These are phyloP conservation scores for Hyles lineata DNA, from an alignment of 2,888 invertebrate species.

Conservation along the genomic window DNA sequence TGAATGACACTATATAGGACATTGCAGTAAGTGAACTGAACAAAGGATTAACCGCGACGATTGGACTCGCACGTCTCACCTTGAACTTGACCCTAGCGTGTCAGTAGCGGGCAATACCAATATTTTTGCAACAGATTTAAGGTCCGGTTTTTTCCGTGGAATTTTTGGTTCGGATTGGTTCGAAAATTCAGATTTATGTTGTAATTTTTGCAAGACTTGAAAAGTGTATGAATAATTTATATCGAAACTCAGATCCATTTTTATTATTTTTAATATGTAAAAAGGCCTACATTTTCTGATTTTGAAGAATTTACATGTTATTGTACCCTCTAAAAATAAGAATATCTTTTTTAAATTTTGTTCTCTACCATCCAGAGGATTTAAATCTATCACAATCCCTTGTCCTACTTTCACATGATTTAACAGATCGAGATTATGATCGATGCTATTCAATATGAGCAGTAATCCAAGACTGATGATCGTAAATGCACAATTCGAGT, in stretches of 20 bases:
- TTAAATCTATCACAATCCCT: too few species aligned
- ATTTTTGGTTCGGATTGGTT: neutral
- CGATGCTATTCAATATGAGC: too few species aligned
- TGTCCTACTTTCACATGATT: neutral
- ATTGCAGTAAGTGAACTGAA: constrained; percentile 20
- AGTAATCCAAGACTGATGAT: constrained; percentile 44
- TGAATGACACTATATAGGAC: constrained; percentile 19
- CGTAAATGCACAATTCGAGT: constrained; percentile 47
- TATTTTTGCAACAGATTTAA: constrained; percentile 5
- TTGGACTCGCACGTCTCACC: constrained; percentile 19
- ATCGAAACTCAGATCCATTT: neutral
- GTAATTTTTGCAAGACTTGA: neutral
- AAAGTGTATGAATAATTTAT: neutral
- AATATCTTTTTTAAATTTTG: too few species aligned
- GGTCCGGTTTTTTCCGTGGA: neutral
- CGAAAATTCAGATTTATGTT: neutral
- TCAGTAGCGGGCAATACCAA: neutral
- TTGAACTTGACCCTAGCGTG: constrained; percentile 19
- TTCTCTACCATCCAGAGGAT: too few species aligned
- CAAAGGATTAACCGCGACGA: constrained; percentile 11
- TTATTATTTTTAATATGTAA: neutral
- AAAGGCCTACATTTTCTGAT: too few species aligned
- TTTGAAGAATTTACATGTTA: too few species aligned
- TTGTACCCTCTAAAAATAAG: too few species aligned
- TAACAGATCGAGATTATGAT: neutral